phyloP scores from a whole-genome alignment of 1,140 invertebrate species.

The Drosophila bifasciata region DNA sequence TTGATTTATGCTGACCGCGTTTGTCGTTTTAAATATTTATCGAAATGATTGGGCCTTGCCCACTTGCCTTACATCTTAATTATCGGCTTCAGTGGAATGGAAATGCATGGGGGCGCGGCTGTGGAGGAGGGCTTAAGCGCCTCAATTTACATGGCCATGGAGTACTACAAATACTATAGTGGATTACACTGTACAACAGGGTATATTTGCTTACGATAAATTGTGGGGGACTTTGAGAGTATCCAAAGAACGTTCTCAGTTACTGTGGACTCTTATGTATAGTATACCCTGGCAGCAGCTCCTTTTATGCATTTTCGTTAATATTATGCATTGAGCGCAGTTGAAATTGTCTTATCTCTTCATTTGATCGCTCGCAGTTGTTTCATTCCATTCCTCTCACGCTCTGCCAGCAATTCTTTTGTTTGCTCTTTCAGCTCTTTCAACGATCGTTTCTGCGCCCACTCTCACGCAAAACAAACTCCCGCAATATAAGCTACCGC shows the following conservation, averaged over 20 bases:
- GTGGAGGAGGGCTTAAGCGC: constrained; percentile 18
- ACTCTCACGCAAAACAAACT: no score
- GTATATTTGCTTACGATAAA: not conserved
- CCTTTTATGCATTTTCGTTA: no score
- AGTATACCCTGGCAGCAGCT: not conserved
- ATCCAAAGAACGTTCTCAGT: not conserved
- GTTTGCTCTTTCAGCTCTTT: no score
- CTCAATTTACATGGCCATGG: constrained; percentile 49
- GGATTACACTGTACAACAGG: constrained; percentile 45
- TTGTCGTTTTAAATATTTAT: constrained; percentile 66
- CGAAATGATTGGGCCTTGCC: constrained; percentile 59
- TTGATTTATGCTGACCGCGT: constrained; percentile 58
- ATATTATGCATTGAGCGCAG: no score
- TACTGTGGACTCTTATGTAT: no score
- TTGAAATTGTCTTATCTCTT: not conserved
- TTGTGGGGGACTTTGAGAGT: no score
- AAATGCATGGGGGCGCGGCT: constrained; percentile 31
- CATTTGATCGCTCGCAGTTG: not conserved
- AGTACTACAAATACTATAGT: constrained; percentile 19
- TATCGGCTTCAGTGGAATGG: constrained; percentile 36
- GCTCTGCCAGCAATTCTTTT: no score
- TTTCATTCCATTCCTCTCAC: no score
- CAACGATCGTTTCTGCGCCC: no score
- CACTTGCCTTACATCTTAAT: constrained; percentile 60
- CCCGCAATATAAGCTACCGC: no score